Evolutionary conservation across 2,113 vertebrate species (phyloP), one percentile per base, ranked within the genome.

Genomic region (Oncorhynchus clarkii): DNA sequence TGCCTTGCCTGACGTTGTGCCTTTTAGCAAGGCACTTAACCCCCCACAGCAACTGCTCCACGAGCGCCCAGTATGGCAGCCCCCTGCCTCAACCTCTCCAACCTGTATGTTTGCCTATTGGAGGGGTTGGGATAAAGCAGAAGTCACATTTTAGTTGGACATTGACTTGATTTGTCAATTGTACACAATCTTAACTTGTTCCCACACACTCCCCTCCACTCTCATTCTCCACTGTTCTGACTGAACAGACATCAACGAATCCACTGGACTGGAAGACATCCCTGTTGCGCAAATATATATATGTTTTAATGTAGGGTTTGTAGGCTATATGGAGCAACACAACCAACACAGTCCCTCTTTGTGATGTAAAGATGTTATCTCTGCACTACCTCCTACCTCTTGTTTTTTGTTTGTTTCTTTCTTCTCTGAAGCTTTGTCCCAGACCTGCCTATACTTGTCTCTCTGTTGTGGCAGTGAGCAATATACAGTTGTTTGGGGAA

Each of bases 381-480:
- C 80, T 74, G 82, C 73, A 60, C 75, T 66, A 70, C 82, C 75
- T 77, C 77, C 73, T 71, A 11, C 65, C n/a, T 85, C 75, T 88
- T 88, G 57, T 79, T 74, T 34, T 80, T 87, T 45, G 0, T 27
- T 27, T 0, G 3, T 0, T 74, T 11, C 66, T 82, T 75, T 77
- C 77, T 73, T 45, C 71, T 72, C 72, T 49, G 34, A 64, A 83
- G 79, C 84, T 89, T 84, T 92, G 90, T 90, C 84, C 60, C 67
- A 16, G 84, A 83, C 90, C 80, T 93, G 93, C 80, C 85, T 57
- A 76, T 76, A 87, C 92, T 90, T 70, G 91, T 91, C 91, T 45
- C 39, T 67, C 73, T 80, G 89, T 73, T 80, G 78, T 83, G 84
- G 76, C 39, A 84, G 84, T 82, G 78, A 84, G 83, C 84, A 84